Evolutionary conservation across 53 echinoderm and acorn worm genomes (phyloP).

Genomic region (Luidia sarsii): DNA sequence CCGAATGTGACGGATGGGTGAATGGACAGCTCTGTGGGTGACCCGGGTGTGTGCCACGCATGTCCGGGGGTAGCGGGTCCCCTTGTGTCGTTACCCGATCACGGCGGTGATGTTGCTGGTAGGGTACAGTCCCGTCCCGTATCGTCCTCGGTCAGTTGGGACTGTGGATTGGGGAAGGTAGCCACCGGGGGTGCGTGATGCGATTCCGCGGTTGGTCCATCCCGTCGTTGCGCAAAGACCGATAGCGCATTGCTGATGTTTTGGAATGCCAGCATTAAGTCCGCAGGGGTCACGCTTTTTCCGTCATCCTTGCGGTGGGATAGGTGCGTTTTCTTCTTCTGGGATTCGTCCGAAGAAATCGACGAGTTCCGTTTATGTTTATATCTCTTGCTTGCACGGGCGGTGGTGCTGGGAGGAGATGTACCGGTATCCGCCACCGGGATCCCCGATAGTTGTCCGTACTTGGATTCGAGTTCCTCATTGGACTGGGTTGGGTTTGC

Average conservation of each 20-base stretch:
- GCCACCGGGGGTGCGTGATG: too few species aligned
- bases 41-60: background rate
- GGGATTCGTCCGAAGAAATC: background rate
- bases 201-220: background rate
- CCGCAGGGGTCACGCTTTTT: background rate
- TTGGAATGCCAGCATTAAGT: background rate
- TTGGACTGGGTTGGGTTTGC: too few species aligned
- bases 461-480: too few species aligned
- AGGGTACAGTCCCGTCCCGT: background rate
- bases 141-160: background rate
- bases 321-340: background rate
- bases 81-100: background rate
- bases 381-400: too few species aligned
- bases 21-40: background rate
- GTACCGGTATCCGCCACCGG: too few species aligned
- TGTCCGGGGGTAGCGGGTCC: background rate
- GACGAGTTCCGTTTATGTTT: background rate
- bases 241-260: background rate
- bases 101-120: background rate
- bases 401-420: too few species aligned
- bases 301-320: background rate
- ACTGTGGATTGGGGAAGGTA: background rate
- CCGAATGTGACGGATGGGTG: background rate
- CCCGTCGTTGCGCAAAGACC: background rate
- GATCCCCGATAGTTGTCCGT: too few species aligned